Conservation (phyloP, 2,113 vertebrate genomes). For the Elanoides forficatus region DNA sequence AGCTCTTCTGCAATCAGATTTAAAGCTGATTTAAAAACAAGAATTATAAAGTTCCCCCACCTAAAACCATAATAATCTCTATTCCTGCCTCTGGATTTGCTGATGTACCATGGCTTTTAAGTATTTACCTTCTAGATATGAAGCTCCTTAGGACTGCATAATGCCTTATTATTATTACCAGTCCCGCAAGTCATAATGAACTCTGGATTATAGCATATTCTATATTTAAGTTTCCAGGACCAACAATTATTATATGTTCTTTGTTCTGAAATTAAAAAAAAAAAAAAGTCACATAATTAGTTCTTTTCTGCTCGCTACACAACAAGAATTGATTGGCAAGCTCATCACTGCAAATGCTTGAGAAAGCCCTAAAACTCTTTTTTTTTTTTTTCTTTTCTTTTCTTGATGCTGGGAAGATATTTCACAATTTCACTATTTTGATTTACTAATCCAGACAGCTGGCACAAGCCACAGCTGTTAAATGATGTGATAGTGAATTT, state of each 20-base stretch:
- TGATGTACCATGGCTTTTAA: conserved; percentile 28
- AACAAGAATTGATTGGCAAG: conserved; percentile 10
- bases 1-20: neutral
- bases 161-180: conserved; percentile 44
- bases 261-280: conserved; percentile 5
- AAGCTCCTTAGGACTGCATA: neutral
- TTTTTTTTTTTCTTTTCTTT: neutral
- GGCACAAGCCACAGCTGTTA: neutral
- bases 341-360: neutral
- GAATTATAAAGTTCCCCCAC: neutral
- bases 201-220: conserved; percentile 40
- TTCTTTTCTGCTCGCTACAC: neutral
- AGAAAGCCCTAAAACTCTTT: neutral
- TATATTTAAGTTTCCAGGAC: conserved; percentile 43
- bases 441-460: conserved; percentile 12
- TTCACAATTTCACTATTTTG: conserved; percentile 7
- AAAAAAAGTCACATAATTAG: neutral
- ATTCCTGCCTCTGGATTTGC: conserved; percentile 38
- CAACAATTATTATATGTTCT: conserved; percentile 32
- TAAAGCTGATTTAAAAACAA: conserved; percentile 37
- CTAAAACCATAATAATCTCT: conserved; percentile 55
- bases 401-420: neutral
- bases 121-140: conserved; percentile 58
- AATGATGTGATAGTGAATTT: neutral
- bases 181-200: conserved; percentile 38